Evolutionary conservation across 2,113 vertebrate species (phyloP).

Genomic region (Etheostoma spectabile): DNA sequence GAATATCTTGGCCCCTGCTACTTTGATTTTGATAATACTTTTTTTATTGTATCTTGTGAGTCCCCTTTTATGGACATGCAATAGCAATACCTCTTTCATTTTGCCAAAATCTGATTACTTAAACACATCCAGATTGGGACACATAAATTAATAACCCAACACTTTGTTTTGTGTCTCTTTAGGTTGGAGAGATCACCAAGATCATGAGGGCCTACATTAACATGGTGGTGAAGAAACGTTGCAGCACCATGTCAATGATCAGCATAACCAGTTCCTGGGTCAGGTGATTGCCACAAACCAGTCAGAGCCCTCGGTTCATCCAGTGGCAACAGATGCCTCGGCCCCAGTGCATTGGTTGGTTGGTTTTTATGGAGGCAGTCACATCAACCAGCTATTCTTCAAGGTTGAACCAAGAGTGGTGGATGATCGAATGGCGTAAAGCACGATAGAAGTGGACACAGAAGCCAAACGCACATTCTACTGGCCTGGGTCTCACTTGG

Average conservation of each 20-base stretch:
- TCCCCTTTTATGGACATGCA: not conserved
- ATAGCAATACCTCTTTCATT: not conserved
- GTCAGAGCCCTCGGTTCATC: slow-evolving; percentile 41
- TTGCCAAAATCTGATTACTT: not conserved
- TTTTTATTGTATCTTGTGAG: not conserved
- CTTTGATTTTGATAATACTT: not conserved
- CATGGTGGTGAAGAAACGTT: slow-evolving; percentile 95
- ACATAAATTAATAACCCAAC: slow-evolving; percentile 2
- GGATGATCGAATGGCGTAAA: slow-evolving; percentile 9
- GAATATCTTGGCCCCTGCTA: not conserved
- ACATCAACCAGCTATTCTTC: slow-evolving; percentile 45
- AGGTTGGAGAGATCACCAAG: slow-evolving; percentile 94
- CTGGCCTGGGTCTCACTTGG: slow-evolving; percentile 46
- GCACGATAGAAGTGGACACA: slow-evolving; percentile 24
- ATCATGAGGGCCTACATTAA: slow-evolving; percentile 97
- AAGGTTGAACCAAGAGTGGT: not conserved
- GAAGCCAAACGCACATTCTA: slow-evolving; percentile 48
- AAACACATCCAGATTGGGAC: not conserved
- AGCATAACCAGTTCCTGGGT: slow-evolving; percentile 86
- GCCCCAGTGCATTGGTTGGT: slow-evolving; percentile 16
- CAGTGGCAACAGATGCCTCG: slow-evolving; percentile 26
- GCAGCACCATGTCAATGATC: slow-evolving; percentile 90
- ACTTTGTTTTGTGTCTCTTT: slow-evolving; percentile 30
- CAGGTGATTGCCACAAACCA: slow-evolving; percentile 85
- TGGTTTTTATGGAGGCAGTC: slow-evolving; percentile 48